These are phyloP conservation scores for Mantis religiosa DNA, from an alignment of 2,888 invertebrate genomes.

Conservation along the genomic window DNA sequence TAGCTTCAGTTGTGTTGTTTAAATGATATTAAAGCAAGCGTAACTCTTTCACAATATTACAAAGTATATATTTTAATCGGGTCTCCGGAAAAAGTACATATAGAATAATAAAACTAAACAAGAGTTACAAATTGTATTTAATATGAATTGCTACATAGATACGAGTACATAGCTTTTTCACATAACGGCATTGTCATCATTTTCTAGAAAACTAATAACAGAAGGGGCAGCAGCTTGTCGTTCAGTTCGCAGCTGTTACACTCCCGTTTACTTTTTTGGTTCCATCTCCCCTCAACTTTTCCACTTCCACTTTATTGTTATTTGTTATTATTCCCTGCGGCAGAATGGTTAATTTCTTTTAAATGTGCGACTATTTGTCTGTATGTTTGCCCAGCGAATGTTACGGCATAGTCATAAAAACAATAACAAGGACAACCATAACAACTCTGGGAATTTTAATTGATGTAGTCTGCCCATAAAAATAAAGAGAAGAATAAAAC, in stretches of 20 bases:
- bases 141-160: no score
- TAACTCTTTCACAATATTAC: no score
- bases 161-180: no score
- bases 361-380: not conserved
- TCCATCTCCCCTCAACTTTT: not conserved
- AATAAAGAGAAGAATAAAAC: not conserved
- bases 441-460: not conserved
- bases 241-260: not conserved
- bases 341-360: not conserved
- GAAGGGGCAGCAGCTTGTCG: not conserved
- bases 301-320: not conserved
- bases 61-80: no score
- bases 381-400: not conserved
- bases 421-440: not conserved
- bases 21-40: no score
- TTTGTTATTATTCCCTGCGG: not conserved
- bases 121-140: no score
- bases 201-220: not conserved
- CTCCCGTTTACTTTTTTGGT: not conserved
- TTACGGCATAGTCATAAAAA: not conserved
- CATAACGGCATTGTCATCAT: not conserved
- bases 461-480: not conserved
- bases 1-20: no score
- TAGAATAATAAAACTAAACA: no score
- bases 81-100: no score